A percentile compares a stretch with the other conserved stretches of the same genome.
These are phyloP conservation scores for Cirrhinus molitorella DNA, from an alignment of 2,797 vertebrate genomes.

Conservation along the genomic window DNA sequence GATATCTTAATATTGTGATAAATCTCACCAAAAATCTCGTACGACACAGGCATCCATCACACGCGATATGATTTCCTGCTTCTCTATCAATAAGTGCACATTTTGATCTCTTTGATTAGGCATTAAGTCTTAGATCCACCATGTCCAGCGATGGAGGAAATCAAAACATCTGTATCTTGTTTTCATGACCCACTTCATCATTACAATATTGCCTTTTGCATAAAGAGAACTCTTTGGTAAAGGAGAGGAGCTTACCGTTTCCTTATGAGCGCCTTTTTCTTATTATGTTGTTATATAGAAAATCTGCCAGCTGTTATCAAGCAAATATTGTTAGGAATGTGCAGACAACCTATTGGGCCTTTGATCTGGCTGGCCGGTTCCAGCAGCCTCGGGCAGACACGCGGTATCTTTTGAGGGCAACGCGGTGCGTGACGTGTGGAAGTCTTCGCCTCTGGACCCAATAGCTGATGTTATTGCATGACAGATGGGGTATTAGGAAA, in stretches of 20 bases:
- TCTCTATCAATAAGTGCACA: slow-evolving; percentile 59
- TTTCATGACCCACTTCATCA: slow-evolving; percentile 64
- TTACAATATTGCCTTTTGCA: slow-evolving; percentile 63
- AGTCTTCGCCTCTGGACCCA: slow-evolving; percentile 70
- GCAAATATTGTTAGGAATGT: slow-evolving; percentile 72
- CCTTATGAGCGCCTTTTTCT: slow-evolving; percentile 64
- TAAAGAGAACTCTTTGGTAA: slow-evolving; percentile 57
- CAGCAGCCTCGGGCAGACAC: slow-evolving; percentile 51
- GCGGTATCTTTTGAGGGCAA: slow-evolving; percentile 54
- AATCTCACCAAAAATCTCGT: slow-evolving; percentile 31
- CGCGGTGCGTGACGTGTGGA: slow-evolving; percentile 68
- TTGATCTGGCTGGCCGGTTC: slow-evolving; percentile 72
- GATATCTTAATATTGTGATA: slow-evolving; percentile 17
- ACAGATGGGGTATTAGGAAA: slow-evolving; percentile 75
- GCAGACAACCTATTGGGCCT: slow-evolving; percentile 68
- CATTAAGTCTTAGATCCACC: slow-evolving; percentile 60
- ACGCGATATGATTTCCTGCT: slow-evolving; percentile 62
- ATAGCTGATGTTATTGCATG: slow-evolving; percentile 75
- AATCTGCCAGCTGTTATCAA: slow-evolving; percentile 72
- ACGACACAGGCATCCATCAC: slow-evolving; percentile 52
- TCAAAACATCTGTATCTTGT: slow-evolving; percentile 64
- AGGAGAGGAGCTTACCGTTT: slow-evolving; percentile 62
- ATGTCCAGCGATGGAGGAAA: slow-evolving; percentile 62
- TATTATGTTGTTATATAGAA: slow-evolving; percentile 68
- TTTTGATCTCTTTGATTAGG: slow-evolving; percentile 60